phyloP scores from a whole-genome alignment of 2,113 vertebrate genomes.

The Pongo pygmaeus region DNA sequence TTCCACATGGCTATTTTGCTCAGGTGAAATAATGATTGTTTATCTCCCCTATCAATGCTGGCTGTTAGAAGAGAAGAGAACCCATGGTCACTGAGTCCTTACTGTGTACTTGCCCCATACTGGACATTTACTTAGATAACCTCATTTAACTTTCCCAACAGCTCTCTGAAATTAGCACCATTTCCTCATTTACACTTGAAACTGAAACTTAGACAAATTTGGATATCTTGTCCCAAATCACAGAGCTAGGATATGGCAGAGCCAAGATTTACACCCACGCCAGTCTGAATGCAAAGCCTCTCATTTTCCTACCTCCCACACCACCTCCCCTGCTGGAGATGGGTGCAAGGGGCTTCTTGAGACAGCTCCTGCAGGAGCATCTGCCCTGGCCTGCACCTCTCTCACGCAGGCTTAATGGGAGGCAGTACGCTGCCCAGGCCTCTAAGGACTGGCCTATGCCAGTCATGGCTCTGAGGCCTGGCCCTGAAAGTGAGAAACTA shows the following conservation, averaged over 20 bases:
- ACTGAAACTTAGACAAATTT: not conserved
- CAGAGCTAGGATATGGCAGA: not conserved
- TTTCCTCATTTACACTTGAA: not conserved
- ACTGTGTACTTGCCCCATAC: not conserved
- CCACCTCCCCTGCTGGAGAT: not conserved
- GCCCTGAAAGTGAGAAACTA: not conserved
- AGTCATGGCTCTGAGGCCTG: not conserved
- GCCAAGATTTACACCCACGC: not conserved
- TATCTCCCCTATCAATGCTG: rapidly evolving
- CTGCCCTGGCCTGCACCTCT: not conserved
- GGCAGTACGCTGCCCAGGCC: rapidly evolving
- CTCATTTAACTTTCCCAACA: not conserved
- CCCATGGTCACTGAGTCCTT: not conserved
- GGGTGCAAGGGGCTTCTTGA: not conserved
- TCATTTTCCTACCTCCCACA: not conserved
- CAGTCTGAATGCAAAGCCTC: not conserved
- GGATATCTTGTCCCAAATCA: constrained; percentile 42
- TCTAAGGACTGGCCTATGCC: not conserved
- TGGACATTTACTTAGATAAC: not conserved
- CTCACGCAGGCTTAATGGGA: rapidly evolving
- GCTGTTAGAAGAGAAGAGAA: not conserved
- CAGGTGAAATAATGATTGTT: not conserved
- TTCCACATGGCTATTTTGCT: not conserved
- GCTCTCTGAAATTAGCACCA: not conserved
- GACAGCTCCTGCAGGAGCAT: not conserved